Conservation (phyloP, 2,888 invertebrate species). For the Troides aeacus region DNA sequence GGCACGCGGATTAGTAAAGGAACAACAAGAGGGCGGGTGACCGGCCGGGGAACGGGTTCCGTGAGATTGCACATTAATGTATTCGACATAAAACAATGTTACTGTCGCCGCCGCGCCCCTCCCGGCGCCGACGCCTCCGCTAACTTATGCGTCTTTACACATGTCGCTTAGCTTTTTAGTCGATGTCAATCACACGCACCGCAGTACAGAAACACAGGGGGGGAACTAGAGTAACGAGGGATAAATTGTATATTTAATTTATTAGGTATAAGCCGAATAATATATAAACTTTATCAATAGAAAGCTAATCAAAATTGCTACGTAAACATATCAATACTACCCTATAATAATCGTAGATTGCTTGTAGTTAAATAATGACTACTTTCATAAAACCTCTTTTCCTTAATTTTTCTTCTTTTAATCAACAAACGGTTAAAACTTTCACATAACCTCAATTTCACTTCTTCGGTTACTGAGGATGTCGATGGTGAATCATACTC, state of each 20-base stretch:
- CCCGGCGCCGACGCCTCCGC: constrained; percentile 43
- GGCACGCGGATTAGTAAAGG: constrained; percentile 66
- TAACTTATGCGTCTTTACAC: constrained; percentile 51
- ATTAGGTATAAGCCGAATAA: not conserved
- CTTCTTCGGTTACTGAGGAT: not conserved
- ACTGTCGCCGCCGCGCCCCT: constrained; percentile 39
- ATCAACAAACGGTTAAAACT: no score
- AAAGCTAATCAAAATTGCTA: no score
- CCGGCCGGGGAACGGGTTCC: constrained; percentile 59
- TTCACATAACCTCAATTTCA: not conserved
- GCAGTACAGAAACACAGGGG: constrained; percentile 3
- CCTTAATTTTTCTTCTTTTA: no score
- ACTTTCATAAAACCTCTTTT: no score
- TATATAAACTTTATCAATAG: not conserved
- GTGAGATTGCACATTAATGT: constrained; percentile 66
- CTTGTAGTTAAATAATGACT: no score
- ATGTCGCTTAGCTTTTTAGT: constrained; percentile 39
- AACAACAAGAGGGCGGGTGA: constrained; percentile 57
- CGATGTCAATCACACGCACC: constrained; percentile 10
- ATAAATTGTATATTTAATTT: constrained; percentile 7
- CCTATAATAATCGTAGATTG: no score
- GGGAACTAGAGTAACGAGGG: not conserved
- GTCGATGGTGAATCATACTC: no score
- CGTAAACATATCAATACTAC: no score
- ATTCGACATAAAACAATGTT: constrained; percentile 60